These are phyloP conservation scores for Hydrozoanthus tunicans DNA, from an alignment of 64 coral and sea anemone species.

Conservation along the genomic window DNA sequence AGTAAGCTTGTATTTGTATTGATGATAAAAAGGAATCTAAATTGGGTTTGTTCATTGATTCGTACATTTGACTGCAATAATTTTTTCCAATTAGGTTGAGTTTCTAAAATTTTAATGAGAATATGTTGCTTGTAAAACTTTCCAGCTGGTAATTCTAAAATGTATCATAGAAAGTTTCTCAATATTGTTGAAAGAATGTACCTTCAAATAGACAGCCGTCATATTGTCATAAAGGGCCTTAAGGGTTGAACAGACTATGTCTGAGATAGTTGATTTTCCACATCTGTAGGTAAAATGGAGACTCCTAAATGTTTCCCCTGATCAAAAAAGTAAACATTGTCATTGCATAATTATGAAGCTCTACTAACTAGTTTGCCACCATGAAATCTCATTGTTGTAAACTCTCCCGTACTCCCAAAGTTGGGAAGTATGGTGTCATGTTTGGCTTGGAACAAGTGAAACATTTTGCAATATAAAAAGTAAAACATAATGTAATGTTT, in stretches of 20 bases:
- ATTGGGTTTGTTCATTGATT: too few relatives aligned
- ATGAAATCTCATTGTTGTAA: background rate
- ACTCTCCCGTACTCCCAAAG: background rate
- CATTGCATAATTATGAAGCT: background rate
- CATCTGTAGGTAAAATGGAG: conserved; percentile 19
- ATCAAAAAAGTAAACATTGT: background rate
- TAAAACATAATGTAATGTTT: background rate
- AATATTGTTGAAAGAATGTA: background rate
- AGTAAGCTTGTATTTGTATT: too few relatives aligned
- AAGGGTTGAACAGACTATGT: conserved; percentile 11
- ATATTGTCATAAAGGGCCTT: conserved; percentile 24
- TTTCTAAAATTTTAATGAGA: background rate
- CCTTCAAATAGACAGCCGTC: conserved; percentile 27
- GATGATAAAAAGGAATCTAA: too few relatives aligned
- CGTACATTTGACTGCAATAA: background rate
- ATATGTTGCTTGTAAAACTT: background rate
- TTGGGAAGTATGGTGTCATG: background rate
- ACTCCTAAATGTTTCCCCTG: conserved; percentile 42
- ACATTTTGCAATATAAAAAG: background rate
- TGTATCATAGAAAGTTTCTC: background rate
- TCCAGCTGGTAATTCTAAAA: background rate
- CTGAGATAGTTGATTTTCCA: conserved; percentile 25
- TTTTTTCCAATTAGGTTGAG: background rate
- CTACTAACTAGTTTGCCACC: background rate
- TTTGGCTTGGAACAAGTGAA: too few relatives aligned